Percentiles rank a stretch among this genome's conserved stretches.
Evolutionary conservation across 2,888 invertebrate genomes (phyloP).

Genomic region (Cephonodes hylas): DNA sequence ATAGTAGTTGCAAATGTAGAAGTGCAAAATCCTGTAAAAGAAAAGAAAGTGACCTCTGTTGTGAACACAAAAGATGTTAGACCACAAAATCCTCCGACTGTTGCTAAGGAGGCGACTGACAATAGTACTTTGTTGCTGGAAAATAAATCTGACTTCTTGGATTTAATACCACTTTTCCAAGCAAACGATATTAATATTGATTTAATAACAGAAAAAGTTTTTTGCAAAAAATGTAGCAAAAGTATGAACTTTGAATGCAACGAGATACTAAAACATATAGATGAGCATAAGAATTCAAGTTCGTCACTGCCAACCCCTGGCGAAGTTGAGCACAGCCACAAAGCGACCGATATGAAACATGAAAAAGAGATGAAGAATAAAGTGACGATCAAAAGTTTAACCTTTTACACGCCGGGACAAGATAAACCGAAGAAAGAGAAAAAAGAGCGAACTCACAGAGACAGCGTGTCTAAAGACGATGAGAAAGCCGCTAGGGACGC

Average conservation of each 20-base stretch:
- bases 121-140: conserved; percentile 5
- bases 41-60: neutral
- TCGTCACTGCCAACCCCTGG: conserved; percentile 14
- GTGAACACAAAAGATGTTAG: no score
- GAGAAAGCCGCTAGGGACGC: neutral
- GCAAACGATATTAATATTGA: conserved; percentile 34
- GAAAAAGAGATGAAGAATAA: neutral
- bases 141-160: conserved; percentile 25
- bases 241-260: conserved; percentile 23
- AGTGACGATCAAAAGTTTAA: neutral
- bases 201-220: conserved; percentile 31
- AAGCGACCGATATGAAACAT: neutral
- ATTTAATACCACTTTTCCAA: conserved; percentile 26
- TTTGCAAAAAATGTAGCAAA: conserved; percentile 30
- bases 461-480: neutral
- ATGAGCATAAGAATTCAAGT: conserved; percentile 17
- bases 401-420: neutral
- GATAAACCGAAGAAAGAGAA: neutral
- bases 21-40: neutral
- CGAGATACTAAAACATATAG: conserved; percentile 31
- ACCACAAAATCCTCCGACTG: neutral
- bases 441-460: neutral
- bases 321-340: neutral
- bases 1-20: neutral
- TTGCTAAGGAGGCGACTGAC: neutral